Base-by-base conservation (phyloP, 35 echinoderm and acorn worm species). In the Strongylocentrotus purpuratus region DNA sequence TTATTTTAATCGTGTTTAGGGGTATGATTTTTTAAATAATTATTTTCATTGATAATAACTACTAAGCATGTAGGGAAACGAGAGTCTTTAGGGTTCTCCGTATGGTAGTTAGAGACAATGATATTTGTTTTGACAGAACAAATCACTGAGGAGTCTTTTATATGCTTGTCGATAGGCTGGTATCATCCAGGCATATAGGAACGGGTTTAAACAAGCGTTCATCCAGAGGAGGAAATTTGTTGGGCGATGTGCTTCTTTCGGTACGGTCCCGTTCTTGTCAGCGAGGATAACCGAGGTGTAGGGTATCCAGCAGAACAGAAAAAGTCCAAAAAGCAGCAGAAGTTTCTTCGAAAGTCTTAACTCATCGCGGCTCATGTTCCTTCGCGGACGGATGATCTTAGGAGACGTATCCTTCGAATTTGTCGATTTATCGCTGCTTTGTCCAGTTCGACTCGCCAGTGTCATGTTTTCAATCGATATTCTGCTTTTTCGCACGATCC, bases 181-280 rank as follows among this genome's bases (percentile, higher is more conserved):
- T 86, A 94, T 96, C 96, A 97, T 96, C 95, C 95, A 96, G 46
- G 95, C 96, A 86, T 96, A 97, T 4, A 97, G 95, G 61, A 90
- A 96, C 5, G 96, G 96, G 58, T 97, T 97, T 8, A 97, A 32
- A 7, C 46, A 95, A 12, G 96, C 96, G 61, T 97, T 97, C 46
- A 95, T 91, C 96, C 96, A 97, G 7, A 95, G 47, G 13, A 97
- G 59, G 15, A 95, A 20, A 71, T 95, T 95, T 4, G 95, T 95
- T 31, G 94, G 52, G 11, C 95, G 70, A n/a, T 97, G 96, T 7
- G 70, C 78, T 92, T 65, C 88, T 31, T 86, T 47, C 12, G 95
- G 50, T 6, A 96, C 95, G 17, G 92, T 94, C 9, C 31, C 18
- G 47, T 94, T 33, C 20, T 86, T 95, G 92, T 97, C 96, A 13